phyloP scores from a whole-genome alignment of 1,140 invertebrate species.

The Aphidius ervi region DNA sequence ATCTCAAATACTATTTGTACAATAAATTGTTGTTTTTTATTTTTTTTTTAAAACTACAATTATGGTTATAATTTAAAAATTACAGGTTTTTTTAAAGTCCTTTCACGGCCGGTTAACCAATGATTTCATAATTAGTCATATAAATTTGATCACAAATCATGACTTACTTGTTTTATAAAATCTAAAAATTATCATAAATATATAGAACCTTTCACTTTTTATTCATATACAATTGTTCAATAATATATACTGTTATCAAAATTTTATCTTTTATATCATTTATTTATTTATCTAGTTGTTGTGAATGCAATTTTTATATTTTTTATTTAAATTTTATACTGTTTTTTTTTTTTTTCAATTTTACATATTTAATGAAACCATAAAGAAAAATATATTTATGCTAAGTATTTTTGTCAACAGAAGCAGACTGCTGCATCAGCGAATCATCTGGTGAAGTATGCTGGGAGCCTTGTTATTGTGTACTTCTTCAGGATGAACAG shows the following conservation, averaged over 20 bases:
- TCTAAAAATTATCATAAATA: slow-evolving; percentile 1
- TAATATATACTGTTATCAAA: no score
- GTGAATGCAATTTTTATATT: no score
- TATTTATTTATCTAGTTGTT: no score
- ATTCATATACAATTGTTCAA: background rate
- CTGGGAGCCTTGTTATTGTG: slow-evolving; percentile 85
- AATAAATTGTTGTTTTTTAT: no score
- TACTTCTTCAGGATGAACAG: slow-evolving; percentile 79
- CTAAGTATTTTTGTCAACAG: slow-evolving; percentile 35
- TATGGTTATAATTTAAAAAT: no score
- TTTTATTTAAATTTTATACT: background rate
- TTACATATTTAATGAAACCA: background rate
- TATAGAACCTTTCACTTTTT: slow-evolving; percentile 14
- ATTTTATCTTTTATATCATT: no score
- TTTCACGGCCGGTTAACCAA: slow-evolving; percentile 20
- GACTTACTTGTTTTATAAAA: slow-evolving; percentile 6
- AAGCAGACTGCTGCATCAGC: slow-evolving; percentile 49
- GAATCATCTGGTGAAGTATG: slow-evolving; percentile 51
- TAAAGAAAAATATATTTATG: background rate
- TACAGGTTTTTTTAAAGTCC: background rate
- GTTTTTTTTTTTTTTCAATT: no score
- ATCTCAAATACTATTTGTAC: no score
- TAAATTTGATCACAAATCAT: slow-evolving; percentile 14
- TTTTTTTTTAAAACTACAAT: no score
- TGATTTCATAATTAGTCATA: slow-evolving; percentile 22